A percentile compares a stretch with the other conserved stretches of the same genome.
Conservation (phyloP, 64 coral and sea anemone species). For the Cladopsammia gracilis region DNA sequence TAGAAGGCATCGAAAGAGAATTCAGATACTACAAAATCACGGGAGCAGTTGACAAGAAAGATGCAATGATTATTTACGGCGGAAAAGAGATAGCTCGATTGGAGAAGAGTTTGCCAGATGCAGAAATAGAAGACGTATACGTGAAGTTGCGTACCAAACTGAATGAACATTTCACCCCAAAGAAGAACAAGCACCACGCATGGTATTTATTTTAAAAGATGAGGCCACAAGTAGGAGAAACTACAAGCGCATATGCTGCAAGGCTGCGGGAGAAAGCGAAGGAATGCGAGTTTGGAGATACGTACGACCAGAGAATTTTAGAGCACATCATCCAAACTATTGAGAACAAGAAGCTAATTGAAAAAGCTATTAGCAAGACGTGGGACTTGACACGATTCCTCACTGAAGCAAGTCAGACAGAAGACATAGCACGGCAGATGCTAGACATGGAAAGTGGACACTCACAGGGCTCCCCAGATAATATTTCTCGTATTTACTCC, state of each 20-base stretch:
- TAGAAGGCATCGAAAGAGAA: conserved; percentile 47
- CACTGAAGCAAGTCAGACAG: too few species aligned
- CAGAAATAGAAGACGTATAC: too few species aligned
- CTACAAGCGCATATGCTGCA: conserved; percentile 7
- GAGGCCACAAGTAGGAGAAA: not conserved
- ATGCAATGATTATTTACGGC: conserved; percentile 56
- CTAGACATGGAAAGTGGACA: conserved; percentile 38
- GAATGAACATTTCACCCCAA: conserved; percentile 22
- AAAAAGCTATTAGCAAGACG: too few species aligned
- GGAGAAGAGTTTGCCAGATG: conserved; percentile 42
- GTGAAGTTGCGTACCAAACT: too few species aligned
- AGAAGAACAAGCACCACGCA: conserved; percentile 67
- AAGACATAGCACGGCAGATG: conserved; percentile 12
- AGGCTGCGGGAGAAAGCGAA: conserved; percentile 58
- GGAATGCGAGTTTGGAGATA: conserved; percentile 60
- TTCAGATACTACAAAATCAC: conserved; percentile 48
- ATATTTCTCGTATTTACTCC: not conserved
- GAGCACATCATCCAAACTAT: too few species aligned
- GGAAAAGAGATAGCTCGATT: conserved; percentile 52
- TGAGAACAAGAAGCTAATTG: too few species aligned
- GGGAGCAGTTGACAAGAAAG: conserved; percentile 27
- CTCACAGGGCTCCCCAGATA: not conserved
- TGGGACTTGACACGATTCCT: too few species aligned
- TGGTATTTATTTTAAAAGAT: conserved; percentile 43
- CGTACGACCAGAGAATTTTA: not conserved